These are phyloP conservation scores for Proisotoma minuta DNA, from an alignment of 2,888 invertebrate genomes.

Conservation along the genomic window DNA sequence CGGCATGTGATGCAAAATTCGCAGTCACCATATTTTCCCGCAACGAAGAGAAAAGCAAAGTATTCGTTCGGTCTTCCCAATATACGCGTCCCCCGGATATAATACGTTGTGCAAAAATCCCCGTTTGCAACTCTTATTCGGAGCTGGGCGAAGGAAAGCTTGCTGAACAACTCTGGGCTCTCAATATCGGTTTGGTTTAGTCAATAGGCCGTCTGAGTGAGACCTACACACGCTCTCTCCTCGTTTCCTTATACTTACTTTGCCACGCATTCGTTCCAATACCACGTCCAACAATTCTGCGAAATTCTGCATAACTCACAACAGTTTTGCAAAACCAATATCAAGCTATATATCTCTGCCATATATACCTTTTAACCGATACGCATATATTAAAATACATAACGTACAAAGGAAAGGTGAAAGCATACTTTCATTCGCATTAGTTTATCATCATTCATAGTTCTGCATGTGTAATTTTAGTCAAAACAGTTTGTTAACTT, in stretches of 20 bases:
- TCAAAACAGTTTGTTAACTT: conserved; percentile 2
- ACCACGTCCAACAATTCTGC: background rate
- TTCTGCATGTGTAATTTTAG: conserved; percentile 23
- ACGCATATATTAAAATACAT: background rate
- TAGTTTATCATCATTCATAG: background rate
- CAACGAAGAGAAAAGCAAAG: background rate
- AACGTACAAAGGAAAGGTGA: background rate
- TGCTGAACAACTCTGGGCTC: conserved; percentile 8
- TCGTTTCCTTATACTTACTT: background rate
- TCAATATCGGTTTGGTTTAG: conserved; percentile 20
- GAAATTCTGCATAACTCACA: background rate
- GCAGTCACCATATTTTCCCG: background rate
- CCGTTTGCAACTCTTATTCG: conserved; percentile 17
- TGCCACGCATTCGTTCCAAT: background rate
- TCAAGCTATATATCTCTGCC: background rate
- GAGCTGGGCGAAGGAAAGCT: background rate
- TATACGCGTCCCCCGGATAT: background rate
- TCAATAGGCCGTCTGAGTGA: conserved; percentile 36
- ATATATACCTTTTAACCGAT: background rate
- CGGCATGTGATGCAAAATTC: background rate
- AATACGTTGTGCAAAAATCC: conserved; percentile 18
- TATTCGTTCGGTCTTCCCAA: background rate
- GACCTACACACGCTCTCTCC: conserved; percentile 19
- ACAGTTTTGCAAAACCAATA: background rate
- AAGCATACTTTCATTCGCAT: conserved; percentile 7